Base-by-base conservation (phyloP, 2,113 vertebrate genomes). In the Xenopus borealis region DNA sequence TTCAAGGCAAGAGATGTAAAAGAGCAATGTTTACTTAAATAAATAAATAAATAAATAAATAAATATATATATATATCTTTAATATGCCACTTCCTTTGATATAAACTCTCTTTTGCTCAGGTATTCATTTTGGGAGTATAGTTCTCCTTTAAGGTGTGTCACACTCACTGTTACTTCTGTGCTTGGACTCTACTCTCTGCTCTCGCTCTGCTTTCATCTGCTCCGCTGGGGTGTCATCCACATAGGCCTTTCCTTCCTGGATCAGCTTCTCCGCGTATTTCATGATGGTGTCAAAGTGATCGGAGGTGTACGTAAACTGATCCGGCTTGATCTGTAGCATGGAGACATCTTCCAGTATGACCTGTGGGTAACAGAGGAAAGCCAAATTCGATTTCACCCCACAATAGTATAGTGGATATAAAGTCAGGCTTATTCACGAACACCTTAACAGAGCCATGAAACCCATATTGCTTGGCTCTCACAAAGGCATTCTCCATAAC, bases 261-360 rank as follows among this genome's bases (percentile, higher is more conserved):
- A 99, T 94, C 46, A 99, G 88, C 79, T 98, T 92, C 67, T 98
- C 96, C 1, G 88, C 97, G 66, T 95, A 90, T 17, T 84, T 85
- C 88, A 93, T 90, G 80, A 99, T 98, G 46, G 68, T 88, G 81
- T 93, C 89, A 81, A 99, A 99, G 82, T 98, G 95, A 83, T 99
- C 96, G 0, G 97, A 99, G 67, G 97, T 99, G 78, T 96, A 99
- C 62, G 96, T 98, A 85, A 99, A 99, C 79, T 97, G 95, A 86
- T 99, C 95, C 8, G 97, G 97, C 62, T 93, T 91, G 85, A 99
- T 99, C 75, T 96, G 94, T 58, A 99, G 89, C 97, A 97, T 95
- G 17, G 96, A 88, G 44, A 99, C 93, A 0, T 99, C 97, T 87
- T 99, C 96, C 86, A 99, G 86, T 78, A 99, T 99, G 67, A 99